Conservation (phyloP, 2,888 invertebrate genomes). For the Belgica antarctica region DNA sequence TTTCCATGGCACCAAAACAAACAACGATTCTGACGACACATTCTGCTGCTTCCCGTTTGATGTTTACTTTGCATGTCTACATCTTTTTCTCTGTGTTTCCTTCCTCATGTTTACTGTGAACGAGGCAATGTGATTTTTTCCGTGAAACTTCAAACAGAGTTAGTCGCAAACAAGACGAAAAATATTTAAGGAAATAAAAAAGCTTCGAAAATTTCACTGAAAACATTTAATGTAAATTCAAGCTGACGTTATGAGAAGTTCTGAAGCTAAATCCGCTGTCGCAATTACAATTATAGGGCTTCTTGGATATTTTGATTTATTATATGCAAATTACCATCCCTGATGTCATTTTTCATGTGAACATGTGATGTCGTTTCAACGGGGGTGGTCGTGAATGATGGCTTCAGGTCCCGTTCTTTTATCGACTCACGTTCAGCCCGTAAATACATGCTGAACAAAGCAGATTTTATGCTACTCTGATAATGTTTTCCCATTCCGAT, state of each 20-base stretch:
- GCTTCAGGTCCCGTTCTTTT: background rate
- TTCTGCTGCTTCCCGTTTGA: background rate
- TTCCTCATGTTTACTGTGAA: background rate
- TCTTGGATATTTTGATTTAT: conserved; percentile 26
- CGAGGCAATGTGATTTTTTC: background rate
- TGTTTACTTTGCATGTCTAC: conserved; percentile 6
- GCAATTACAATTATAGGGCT: background rate
- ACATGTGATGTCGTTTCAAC: conserved; percentile 9
- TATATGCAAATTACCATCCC: conserved; percentile 37
- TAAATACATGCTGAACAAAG: background rate
- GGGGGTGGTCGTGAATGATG: background rate
- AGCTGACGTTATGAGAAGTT: conserved; percentile 31
- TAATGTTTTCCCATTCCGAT: background rate
- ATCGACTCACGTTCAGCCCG: background rate
- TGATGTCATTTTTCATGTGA: conserved; percentile 31
- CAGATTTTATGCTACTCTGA: background rate
- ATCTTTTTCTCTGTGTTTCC: background rate
- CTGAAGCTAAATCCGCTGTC: background rate
- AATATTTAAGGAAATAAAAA: background rate
- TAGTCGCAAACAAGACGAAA: no score
- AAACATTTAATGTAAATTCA: background rate
- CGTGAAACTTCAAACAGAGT: background rate
- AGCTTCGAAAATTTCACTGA: background rate
- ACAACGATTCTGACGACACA: background rate
- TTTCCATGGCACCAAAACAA: conserved; percentile 1